A percentile compares a stretch with the other conserved stretches of the same genome.
phyloP scores from a whole-genome alignment of 1,140 invertebrate species.

The Drosophila oshimai region DNA sequence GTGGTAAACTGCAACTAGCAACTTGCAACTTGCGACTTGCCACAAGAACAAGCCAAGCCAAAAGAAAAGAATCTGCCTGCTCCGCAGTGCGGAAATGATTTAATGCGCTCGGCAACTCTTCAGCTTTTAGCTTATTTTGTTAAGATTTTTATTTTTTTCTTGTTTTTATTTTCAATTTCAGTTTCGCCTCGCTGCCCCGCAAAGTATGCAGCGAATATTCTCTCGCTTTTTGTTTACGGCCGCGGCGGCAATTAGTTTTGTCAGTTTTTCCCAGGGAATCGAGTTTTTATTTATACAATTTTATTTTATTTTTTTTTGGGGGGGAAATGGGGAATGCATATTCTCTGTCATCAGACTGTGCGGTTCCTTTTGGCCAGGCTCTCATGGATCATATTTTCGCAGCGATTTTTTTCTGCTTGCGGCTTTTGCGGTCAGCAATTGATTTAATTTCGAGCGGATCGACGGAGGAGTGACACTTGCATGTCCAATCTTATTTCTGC shows the following conservation, averaged over 20 bases:
- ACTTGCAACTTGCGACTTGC: conserved; percentile 24
- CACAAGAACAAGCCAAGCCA: conserved; percentile 20
- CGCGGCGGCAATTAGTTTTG: conserved; percentile 72
- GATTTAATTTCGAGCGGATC: conserved; percentile 25
- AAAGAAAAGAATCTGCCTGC: conserved; percentile 40
- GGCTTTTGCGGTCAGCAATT: conserved; percentile 37
- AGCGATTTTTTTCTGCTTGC: not conserved
- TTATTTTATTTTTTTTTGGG: not conserved
- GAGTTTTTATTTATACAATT: not conserved
- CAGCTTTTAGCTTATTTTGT: conserved; percentile 73
- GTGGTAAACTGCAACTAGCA: conserved; percentile 62
- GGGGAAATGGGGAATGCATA: not conserved
- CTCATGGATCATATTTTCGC: conserved; percentile 24
- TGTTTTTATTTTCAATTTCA: conserved; percentile 55
- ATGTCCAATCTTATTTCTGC: not conserved
- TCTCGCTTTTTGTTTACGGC: conserved; percentile 53
- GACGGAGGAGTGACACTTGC: conserved; percentile 5
- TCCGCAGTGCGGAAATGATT: conserved; percentile 78
- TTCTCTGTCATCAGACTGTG: conserved; percentile 20
- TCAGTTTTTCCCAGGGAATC: conserved; percentile 21
- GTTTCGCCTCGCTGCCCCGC: conserved; percentile 19
- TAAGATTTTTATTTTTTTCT: conserved; percentile 71
- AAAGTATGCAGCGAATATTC: conserved; percentile 53
- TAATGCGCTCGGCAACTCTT: conserved; percentile 76
- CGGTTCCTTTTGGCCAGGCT: conserved; percentile 18